Base-by-base conservation (phyloP, 2,888 invertebrate species). In the Mellilla xanthometata region DNA sequence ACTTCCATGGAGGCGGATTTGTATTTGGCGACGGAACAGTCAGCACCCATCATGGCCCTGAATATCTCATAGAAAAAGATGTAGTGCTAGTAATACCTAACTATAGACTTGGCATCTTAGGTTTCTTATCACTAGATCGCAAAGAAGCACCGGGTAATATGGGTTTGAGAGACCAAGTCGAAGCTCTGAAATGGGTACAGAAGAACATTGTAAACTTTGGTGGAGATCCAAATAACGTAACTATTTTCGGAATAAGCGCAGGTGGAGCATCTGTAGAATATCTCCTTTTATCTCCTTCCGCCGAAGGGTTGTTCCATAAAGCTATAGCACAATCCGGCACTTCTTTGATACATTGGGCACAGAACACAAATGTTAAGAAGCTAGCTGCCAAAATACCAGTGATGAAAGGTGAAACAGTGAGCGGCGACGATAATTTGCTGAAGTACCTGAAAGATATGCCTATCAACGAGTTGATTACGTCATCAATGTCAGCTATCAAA, bases 281-380 rank as follows among this genome's bases (percentile, higher is more conserved):
- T 52, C 69, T 84, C 3, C 61, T 88, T 41, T 39, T 90, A 13
- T 89, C 90, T 0, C 82, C 83, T 2, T 72, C 76, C 64, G 72
- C 85, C 2, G 74, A 76, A 71, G 91, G 91, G 9, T 63, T 91
- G 24, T 92, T 91, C 46, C 91, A 91, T 48, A 87, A 84, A 72
- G 87, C 84, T 0, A 91, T 92, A 43, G 79, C 90, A 5, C 90
- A 91, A 61, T 91, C 91, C n/a, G 91, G 90, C 0, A 84, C 89
- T 0, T 77, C 89, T 5, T 56, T 92, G 27, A 60, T 77, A 26
- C 81, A 76, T n/a, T 91, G 91, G 91, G 89, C 88, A 27, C 80
- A 71, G 30, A 81, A 80, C 39, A 66, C 54, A 5, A 67, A 74
- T 12, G 57, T 81, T 10, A 79, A 72, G 54, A 51, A 68, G 4